Conservation (phyloP, 35 echinoderm and acorn worm species). For the Ophiothrix spiculata region DNA sequence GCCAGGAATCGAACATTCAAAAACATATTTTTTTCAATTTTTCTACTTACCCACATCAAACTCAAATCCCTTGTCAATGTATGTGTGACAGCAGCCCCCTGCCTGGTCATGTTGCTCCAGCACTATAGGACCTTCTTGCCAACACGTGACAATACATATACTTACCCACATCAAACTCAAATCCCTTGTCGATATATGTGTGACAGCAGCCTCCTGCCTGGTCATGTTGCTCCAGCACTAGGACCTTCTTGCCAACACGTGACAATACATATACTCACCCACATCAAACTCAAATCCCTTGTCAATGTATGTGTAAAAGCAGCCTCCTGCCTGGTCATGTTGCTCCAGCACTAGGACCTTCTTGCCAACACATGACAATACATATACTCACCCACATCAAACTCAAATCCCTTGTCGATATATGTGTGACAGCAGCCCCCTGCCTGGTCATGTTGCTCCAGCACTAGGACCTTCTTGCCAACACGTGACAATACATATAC, state of each 20-base stretch:
- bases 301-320: constrained; percentile 84
- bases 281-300: constrained; percentile 99
- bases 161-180: constrained; percentile 99
- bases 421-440: constrained; percentile 98
- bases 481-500: constrained; percentile 69
- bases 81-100: constrained; percentile 97
- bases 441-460: constrained; percentile 98
- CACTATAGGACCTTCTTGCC: constrained; percentile 95
- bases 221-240: constrained; percentile 97
- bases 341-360: constrained; percentile 93
- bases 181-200: constrained; percentile 89
- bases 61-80: constrained; percentile 91
- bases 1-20: no score
- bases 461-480: constrained; percentile 94
- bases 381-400: constrained; percentile 93
- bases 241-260: constrained; percentile 89
- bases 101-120: constrained; percentile 98
- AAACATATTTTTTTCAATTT: no score
- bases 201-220: constrained; percentile 99
- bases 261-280: constrained; percentile 93
- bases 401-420: constrained; percentile 93
- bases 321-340: constrained; percentile 94
- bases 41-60: constrained; percentile 99
- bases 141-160: constrained; percentile 58
- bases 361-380: constrained; percentile 80